Evolutionary conservation across 2,113 vertebrate species (phyloP), one percentile per base, ranked within the genome.

Genomic region (Oryzias javanicus): DNA sequence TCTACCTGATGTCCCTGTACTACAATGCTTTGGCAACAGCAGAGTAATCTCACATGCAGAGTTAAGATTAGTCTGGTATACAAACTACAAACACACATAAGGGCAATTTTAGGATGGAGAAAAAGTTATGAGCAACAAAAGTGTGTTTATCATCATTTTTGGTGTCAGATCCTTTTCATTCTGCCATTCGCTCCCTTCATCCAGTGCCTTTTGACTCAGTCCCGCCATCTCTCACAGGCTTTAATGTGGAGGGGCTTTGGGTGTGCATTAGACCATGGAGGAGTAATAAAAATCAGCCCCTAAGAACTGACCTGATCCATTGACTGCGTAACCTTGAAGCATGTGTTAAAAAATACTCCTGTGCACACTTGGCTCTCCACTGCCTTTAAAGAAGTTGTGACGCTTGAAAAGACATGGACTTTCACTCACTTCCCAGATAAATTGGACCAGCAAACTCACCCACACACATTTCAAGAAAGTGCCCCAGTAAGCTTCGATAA

Each of bases 331-430:
- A 75, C 82, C 74, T 79, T 80, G 77, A 70, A 63, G 55, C 51
- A 47, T 50, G 66, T 62, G n/a, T 71, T 56, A 24, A 51, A 57
- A 61, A 50, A 44, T 49, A 16, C 63, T 1, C 57, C 51, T 10
- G 42, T 58, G 0, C 62, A 45, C 59, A 44, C 44, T 14, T 1
- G 2, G 19, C 44, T 55, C 25, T 60, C 74, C 81, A 76, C 82
- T 82, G 83, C 70, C 53, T 76, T 74, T 72, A 84, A 82, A 64
- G 81, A 73, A 65, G 63, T 62, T 66, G 83, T 85, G 81, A 88
- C 80, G 84, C 84, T 79, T 71, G 68, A 85, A 60, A 69, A 76
- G 62, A 73, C 70, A 60, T 64, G 46, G 70, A 87, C 35, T 78
- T 82, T 63, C 49, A 77, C 75, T 79, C 67, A 67, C 55, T 63